Evolutionary conservation across 2,888 invertebrate species (phyloP).

Genomic region (Suillia variegata): DNA sequence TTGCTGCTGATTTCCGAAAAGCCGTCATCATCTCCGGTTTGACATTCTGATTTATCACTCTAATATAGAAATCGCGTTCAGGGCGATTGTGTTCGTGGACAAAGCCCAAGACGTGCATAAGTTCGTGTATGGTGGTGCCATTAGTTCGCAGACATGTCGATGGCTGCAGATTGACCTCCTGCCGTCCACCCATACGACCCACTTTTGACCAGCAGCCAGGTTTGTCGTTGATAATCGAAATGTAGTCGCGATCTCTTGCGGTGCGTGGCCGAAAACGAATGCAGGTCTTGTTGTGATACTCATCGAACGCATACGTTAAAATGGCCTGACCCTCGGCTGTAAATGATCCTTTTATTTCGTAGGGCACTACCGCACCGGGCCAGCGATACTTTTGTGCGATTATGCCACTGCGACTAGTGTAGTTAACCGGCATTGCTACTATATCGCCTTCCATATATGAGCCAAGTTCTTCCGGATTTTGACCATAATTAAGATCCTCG

Average conservation of each 20-base stretch:
- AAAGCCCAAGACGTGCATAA: conserved; percentile 80
- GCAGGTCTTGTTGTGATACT: conserved; percentile 77
- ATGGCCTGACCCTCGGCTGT: conserved; percentile 64
- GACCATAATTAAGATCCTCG: too few species aligned
- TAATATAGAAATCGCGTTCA: conserved; percentile 73
- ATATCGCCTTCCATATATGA: conserved; percentile 81
- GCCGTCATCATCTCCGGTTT: conserved; percentile 68
- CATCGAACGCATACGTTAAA: conserved; percentile 72
- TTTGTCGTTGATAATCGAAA: conserved; percentile 69
- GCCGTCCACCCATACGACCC: conserved; percentile 69
- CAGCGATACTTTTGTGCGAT: conserved; percentile 66
- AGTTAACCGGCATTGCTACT: conserved; percentile 65
- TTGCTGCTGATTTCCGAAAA: conserved; percentile 69
- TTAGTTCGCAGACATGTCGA: conserved; percentile 73
- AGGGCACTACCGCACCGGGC: conserved; percentile 74
- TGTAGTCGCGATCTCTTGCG: conserved; percentile 71
- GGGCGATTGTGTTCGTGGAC: conserved; percentile 81
- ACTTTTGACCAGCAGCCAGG: conserved; percentile 83
- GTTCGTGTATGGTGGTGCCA: conserved; percentile 78
- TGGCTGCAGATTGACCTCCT: conserved; percentile 73
- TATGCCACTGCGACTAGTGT: conserved; percentile 67
- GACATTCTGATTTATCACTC: conserved; percentile 71
- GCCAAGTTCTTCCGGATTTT: conserved; percentile 81
- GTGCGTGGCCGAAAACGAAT: conserved; percentile 70
- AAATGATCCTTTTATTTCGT: conserved; percentile 69